Evolutionary conservation across 2,797 vertebrate species (phyloP).

Genomic region (Tokudaia muenninki): DNA sequence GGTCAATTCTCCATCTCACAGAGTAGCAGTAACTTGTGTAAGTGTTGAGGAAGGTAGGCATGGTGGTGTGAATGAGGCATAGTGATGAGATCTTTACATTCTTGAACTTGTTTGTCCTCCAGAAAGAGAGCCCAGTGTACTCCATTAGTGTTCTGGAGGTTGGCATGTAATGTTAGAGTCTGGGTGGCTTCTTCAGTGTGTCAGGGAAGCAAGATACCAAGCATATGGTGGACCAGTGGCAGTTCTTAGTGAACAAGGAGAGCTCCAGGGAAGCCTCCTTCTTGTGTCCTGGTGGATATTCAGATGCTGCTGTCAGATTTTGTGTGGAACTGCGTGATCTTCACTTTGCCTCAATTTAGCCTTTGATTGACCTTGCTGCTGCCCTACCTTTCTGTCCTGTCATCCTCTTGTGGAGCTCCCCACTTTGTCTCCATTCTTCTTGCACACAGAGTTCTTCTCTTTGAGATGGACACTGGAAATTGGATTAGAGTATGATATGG

Average conservation of each 20-base stretch:
- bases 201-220: neutral
- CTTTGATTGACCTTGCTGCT: neutral
- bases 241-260: neutral
- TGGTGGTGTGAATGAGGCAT: neutral
- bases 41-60: neutral
- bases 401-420: neutral
- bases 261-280: neutral
- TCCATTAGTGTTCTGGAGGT: neutral
- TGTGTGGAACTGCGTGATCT: fast-evolving
- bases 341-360: neutral
- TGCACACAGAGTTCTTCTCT: neutral
- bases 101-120: neutral
- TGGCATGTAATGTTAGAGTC: neutral
- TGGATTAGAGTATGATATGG: neutral
- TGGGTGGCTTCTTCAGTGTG: neutral
- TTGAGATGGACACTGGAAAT: neutral
- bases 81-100: neutral
- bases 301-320: neutral
- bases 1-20: neutral
- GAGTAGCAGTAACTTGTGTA: neutral
- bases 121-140: neutral
- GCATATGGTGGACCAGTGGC: fast-evolving
- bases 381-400: neutral
- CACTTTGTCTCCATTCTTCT: neutral
- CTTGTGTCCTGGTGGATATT: neutral